Conservation (phyloP, 2,113 vertebrate genomes). For the Stictonetta naevosa region DNA sequence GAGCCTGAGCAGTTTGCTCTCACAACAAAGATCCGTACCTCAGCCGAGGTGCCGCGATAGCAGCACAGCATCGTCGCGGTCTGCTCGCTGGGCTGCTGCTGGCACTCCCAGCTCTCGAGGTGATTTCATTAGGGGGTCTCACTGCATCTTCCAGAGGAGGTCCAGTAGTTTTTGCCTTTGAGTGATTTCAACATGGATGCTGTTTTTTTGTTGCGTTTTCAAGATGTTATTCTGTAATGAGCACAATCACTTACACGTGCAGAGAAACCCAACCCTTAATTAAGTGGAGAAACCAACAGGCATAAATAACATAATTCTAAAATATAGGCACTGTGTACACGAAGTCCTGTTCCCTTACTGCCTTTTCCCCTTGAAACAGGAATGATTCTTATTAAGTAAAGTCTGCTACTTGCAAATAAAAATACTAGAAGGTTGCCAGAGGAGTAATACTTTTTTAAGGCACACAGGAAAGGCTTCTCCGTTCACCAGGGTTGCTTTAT, state of each 20-base stretch:
- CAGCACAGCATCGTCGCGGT: not conserved
- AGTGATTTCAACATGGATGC: not conserved
- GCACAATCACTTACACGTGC: not conserved
- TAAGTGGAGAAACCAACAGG: not conserved
- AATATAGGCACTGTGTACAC: accelerated
- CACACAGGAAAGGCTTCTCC: not conserved
- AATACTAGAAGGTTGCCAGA: not conserved
- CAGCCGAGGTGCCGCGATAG: not conserved
- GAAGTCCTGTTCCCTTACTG: not conserved
- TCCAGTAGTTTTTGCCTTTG: not conserved
- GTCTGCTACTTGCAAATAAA: not conserved
- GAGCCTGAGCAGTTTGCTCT: not conserved
- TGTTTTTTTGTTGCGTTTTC: not conserved
- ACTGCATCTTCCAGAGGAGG: not conserved
- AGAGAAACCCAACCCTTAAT: not conserved
- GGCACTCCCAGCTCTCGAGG: not conserved
- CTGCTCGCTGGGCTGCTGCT: not conserved
- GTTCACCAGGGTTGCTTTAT: not conserved
- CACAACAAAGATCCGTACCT: not conserved
- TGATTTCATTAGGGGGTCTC: not conserved
- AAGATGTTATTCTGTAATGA: not conserved
- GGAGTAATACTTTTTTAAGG: not conserved
- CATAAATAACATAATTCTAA: not conserved
- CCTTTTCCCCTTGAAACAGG: not conserved
- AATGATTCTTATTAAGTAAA: not conserved